Base-by-base conservation (phyloP, 2,797 vertebrate genomes). In the Xenops minutus region DNA sequence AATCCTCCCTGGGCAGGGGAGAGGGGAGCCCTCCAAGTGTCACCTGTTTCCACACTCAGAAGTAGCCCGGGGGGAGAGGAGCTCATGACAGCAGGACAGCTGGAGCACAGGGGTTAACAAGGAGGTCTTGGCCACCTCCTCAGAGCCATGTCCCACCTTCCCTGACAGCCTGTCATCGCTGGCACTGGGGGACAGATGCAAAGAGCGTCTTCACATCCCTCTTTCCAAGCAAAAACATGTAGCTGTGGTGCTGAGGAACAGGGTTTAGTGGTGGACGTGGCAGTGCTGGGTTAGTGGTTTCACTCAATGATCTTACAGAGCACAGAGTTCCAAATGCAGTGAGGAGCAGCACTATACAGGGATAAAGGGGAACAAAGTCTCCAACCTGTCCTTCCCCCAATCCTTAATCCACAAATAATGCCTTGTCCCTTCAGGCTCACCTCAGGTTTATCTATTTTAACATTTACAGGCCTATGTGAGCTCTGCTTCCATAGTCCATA, bases 281-380 rank as follows among this genome's bases (percentile, higher is more conserved):
- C 34, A 26, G 36, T 49, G 29, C 22, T 49, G 56, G 23, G 29
- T 62, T 49, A 49, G 15, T n/a, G 44, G 36, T 64, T 30, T n/a
- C 37, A 4, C 12, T 39, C n/a, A 8, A 8, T 24, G 52, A 8
- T 14, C 30, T 36, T 20, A 32, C 22, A 34, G 0, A 24, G 27
- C 21, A 26, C 12, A 34, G 62, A 41, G 59, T 7, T 43, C 44
- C 7, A 10, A 44, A 15, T 2, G 2, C 7, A 19, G 26, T 3
- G 12, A 58, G 49, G 29, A 24, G 36, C 54, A 62, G 10, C 43
- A 10, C 59, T 32, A 0, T 0, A 4, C 1, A 0, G 3, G 39
- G 19, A 8, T 19, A 32, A 63, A 3, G 22, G 30, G 37, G 74
- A 59, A 15, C 7, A 3, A 54, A 52, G 2, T 6, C 36, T 56